Percentiles rank a stretch among this genome's conserved stretches.
These are phyloP conservation scores for Caenorhabditis macrosperma DNA, from an alignment of 2,888 invertebrate species.

Conservation along the genomic window DNA sequence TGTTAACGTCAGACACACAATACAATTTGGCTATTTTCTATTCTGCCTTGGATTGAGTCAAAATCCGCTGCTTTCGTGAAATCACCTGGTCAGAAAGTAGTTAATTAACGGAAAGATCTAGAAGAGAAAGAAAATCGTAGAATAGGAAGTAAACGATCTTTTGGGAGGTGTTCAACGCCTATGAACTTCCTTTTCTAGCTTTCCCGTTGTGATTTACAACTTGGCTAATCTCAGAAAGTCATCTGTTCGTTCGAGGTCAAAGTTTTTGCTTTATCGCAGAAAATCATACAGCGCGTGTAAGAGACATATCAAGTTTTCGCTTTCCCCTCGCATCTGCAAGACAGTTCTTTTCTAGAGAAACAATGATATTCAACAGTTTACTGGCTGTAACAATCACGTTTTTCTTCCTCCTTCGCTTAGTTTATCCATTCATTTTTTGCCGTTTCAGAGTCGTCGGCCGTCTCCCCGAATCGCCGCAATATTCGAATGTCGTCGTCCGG, in stretches of 20 bases:
- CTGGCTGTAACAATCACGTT: slow-evolving; percentile 1
- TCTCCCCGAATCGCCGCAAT: slow-evolving; percentile 47
- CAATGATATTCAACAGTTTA: slow-evolving; percentile 1
- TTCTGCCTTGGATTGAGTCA: no score
- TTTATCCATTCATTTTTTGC: not conserved
- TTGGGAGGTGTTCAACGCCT: no score
- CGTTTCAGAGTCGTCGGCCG: slow-evolving; percentile 52
- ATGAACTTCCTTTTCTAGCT: no score
- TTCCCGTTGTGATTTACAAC: no score
- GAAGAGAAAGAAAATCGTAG: no score
- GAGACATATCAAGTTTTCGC: slow-evolving; percentile 32
- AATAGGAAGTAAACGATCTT: no score
- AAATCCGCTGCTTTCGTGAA: no score
- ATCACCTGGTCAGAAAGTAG: no score
- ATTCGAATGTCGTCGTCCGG: slow-evolving; percentile 58
- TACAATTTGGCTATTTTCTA: no score
- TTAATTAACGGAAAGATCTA: no score
- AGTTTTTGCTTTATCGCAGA: slow-evolving; percentile 10
- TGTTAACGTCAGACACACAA: no score
- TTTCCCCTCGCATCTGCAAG: not conserved
- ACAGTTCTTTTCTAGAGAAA: slow-evolving; percentile 7
- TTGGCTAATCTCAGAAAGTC: not conserved
- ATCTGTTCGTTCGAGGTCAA: not conserved
- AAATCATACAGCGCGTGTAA: slow-evolving; percentile 14
- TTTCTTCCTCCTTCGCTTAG: not conserved